phyloP scores from a whole-genome alignment of 2,797 vertebrate genomes.

The Babyrousa celebensis region DNA sequence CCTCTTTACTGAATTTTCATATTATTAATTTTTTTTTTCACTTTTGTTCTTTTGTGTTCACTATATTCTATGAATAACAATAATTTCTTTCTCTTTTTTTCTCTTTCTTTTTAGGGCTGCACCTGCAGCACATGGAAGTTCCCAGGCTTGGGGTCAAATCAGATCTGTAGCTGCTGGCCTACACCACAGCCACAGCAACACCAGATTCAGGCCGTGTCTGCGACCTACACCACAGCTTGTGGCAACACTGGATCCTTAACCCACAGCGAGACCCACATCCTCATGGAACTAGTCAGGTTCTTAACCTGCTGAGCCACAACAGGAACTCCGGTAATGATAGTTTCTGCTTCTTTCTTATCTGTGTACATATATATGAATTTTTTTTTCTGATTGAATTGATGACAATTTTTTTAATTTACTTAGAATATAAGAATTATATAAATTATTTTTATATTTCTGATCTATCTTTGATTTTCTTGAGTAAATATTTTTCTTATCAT shows the following conservation, averaged over 20 bases:
- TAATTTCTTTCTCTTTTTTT: not conserved
- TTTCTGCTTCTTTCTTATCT: not conserved
- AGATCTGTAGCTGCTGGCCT: too few species aligned
- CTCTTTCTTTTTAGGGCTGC: too few species aligned
- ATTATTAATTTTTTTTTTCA: not conserved
- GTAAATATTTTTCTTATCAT: not conserved
- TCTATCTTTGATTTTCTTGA: not conserved
- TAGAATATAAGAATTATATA: slow-evolving; percentile 42
- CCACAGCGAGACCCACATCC: too few species aligned
- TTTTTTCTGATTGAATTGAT: not conserved
- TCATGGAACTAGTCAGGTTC: too few species aligned
- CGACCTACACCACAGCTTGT: too few species aligned
- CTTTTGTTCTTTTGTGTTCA: not conserved
- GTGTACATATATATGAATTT: not conserved
- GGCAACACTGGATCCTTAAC: too few species aligned
- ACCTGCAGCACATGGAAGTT: too few species aligned
- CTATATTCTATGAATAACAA: not conserved
- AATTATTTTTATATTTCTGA: not conserved
- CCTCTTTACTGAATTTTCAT: not conserved
- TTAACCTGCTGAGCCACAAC: too few species aligned
- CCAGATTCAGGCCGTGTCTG: too few species aligned
- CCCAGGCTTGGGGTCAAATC: too few species aligned
- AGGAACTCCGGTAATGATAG: not conserved
- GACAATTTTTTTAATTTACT: not conserved
- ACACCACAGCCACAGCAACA: too few species aligned